Base-by-base conservation (phyloP, 2,888 invertebrate genomes). In the Nasonia oneida region DNA sequence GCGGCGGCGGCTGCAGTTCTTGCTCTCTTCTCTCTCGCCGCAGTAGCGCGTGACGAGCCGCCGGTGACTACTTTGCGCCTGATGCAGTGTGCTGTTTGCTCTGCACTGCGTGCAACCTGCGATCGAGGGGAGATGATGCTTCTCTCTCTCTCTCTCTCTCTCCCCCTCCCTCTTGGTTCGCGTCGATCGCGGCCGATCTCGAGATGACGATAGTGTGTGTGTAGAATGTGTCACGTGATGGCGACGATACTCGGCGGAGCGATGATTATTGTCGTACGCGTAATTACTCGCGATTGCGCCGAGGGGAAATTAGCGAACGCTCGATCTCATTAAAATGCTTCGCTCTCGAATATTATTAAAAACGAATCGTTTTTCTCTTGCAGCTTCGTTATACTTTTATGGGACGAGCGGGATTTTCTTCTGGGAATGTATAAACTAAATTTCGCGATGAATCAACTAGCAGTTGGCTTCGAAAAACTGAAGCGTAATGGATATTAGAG, bases 261-360 rank as follows among this genome's bases (percentile, higher is more conserved):
- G 57, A 61, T 61, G 57, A 61, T 67, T 15, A 61, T 67, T 15
- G 14, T 67, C 29, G 29, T 67, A 33, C 3, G 29, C 29, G 23
- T 33, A 14, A 29, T 67, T 33, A 67, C 10, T 29, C 33, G 10
- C 14, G 67, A 29, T 33, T 33, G 67, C 23, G 33, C 67, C 8
- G 29, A 67, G 67, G 33, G 33, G 33, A 67, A 67, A 67, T 67
- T 67, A 67, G 33, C 67, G 67, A 67, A 67, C 67, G 33, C 15
- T 67, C 67, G 33, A 67, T 67, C 67, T 67, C 67, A 67, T 67
- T 29, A 67, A 67, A 33, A 67, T 67, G 29, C 64, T 64, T 64
- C 64, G 29, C 18, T 29, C 4, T 8, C 8, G 67, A 14, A 67
- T 29, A 29, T 18, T 18, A 29, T 67, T 67, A 67, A 67, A 67